phyloP scores from a whole-genome alignment of 2,113 vertebrate genomes.

The Erpornis zantholeuca region DNA sequence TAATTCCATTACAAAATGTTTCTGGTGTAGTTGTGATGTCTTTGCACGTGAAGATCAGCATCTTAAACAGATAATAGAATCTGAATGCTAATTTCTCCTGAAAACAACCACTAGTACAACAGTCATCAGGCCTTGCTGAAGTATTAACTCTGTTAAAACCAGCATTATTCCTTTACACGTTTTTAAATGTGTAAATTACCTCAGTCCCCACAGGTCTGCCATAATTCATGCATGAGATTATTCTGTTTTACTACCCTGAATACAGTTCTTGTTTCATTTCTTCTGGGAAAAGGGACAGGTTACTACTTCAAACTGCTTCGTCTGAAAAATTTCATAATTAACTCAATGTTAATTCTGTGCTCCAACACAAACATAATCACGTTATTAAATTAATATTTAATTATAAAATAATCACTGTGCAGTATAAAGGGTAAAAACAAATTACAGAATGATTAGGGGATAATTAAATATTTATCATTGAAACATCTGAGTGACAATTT shows the following conservation, averaged over 20 bases:
- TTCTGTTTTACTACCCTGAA: neutral
- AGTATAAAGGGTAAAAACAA: conserved; percentile 22
- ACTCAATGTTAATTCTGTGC: conserved; percentile 43
- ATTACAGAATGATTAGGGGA: neutral
- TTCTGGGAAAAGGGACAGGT: conserved; percentile 19
- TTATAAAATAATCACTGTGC: conserved; percentile 28
- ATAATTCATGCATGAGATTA: neutral
- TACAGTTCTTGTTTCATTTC: neutral
- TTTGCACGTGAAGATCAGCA: neutral
- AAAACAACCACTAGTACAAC: neutral
- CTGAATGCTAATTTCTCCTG: neutral
- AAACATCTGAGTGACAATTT: conserved; percentile 37
- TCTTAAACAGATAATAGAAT: neutral
- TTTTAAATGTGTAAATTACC: neutral
- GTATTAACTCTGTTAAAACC: neutral
- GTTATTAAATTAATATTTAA: conserved; percentile 59
- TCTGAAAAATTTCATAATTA: conserved; percentile 48
- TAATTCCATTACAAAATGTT: neutral
- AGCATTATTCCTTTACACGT: neutral
- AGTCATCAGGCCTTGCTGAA: neutral
- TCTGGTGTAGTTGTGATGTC: neutral
- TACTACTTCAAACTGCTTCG: conserved; percentile 6
- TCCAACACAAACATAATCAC: conserved; percentile 29
- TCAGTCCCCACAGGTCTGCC: neutral
- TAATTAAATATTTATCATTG: conserved; percentile 49